Evolutionary conservation across 2,888 invertebrate species (phyloP).

Genomic region (Lasioglossum malachurum): DNA sequence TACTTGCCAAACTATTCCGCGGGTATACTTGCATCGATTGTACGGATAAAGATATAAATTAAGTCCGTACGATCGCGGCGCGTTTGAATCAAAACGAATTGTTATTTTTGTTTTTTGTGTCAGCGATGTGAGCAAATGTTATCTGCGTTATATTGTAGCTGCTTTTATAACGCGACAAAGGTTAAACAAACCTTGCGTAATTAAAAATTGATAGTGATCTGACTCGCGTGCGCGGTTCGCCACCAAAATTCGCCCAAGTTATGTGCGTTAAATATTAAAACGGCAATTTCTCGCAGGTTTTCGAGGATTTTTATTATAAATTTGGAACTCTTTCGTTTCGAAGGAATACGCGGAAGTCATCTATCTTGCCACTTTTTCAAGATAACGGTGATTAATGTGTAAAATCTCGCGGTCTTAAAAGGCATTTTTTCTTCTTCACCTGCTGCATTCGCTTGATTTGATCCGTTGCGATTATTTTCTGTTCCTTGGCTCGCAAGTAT

Average conservation of each 20-base stretch:
- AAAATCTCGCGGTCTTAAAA: background rate
- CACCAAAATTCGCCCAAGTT: background rate
- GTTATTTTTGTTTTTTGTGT: background rate
- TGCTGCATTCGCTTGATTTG: background rate
- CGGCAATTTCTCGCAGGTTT: background rate
- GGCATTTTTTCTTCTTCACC: background rate
- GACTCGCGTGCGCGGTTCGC: background rate
- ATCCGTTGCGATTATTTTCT: background rate
- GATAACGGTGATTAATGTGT: background rate
- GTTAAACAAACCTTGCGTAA: background rate
- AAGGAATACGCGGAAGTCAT: background rate
- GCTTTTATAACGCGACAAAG: background rate
- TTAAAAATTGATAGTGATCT: background rate
- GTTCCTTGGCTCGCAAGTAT: background rate
- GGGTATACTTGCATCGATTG: constrained; percentile 5
- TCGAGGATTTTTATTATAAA: background rate
- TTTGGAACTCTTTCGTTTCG: background rate
- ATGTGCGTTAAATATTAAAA: background rate
- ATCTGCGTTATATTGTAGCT: background rate
- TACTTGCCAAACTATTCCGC: background rate
- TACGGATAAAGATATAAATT: constrained; percentile 18
- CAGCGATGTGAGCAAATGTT: background rate
- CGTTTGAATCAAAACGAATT: background rate
- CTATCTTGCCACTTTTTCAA: background rate
- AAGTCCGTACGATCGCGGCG: background rate